phyloP scores from a whole-genome alignment of 1,140 invertebrate genomes.

The Apis mellifera region Amel_HAv3.1 CM009931.2:10615501-10616000 shows the following conservation, averaged over 20 bases:
- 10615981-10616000: too few species aligned
- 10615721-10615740: not conserved
- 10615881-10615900: too few species aligned
- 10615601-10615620: slow-evolving; percentile 21
- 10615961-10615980: too few species aligned
- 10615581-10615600: slow-evolving; percentile 44
- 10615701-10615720: not conserved
- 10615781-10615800: too few species aligned
- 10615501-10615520: not conserved
- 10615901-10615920: too few species aligned
- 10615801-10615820: too few species aligned
- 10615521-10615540: not conserved
- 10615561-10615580: slow-evolving; percentile 4
- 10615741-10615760: not conserved
- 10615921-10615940: too few species aligned
- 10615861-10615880: too few species aligned
- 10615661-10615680: slow-evolving; percentile 50
- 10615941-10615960: too few species aligned
- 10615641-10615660: slow-evolving; percentile 39
- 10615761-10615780: too few species aligned
- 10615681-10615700: not conserved
- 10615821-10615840: too few species aligned
- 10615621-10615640: not conserved
- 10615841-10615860: too few species aligned
- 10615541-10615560: not conserved